Conservation (phyloP, 2,113 vertebrate genomes). For the Cynoglossus semilaevis region DNA sequence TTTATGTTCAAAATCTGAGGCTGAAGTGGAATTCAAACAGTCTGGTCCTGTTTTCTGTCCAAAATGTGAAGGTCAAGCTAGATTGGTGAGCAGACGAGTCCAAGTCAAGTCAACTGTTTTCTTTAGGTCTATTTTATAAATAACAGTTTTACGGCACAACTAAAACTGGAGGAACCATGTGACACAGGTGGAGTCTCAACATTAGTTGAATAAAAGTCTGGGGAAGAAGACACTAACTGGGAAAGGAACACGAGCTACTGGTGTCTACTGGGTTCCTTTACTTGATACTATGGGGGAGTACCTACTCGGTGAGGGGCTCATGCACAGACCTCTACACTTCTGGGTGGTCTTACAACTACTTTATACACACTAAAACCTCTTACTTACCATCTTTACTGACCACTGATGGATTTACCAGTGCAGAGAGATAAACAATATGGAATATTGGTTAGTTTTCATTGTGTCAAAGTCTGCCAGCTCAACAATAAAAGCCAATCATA, state of each 20-base stretch:
- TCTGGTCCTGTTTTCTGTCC: no score
- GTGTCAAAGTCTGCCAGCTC: background rate
- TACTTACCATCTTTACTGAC: constrained; percentile 94
- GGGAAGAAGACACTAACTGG: constrained; percentile 4
- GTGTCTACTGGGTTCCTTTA: constrained; percentile 23
- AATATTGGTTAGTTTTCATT: constrained; percentile 55
- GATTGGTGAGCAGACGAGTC: no score
- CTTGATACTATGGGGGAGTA: constrained; percentile 9
- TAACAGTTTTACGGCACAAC: no score
- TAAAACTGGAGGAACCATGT: background rate
- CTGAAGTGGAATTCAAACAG: no score
- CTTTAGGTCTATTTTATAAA: no score
- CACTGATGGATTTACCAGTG: constrained; percentile 80
- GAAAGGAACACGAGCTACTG: background rate
- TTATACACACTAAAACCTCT: constrained; percentile 30
- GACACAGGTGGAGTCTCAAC: no score
- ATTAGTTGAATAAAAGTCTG: background rate
- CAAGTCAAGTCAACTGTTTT: no score
- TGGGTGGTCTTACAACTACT: constrained; percentile 13
- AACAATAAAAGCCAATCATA: background rate
- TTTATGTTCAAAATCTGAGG: no score
- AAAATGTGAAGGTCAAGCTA: no score
- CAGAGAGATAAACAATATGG: constrained; percentile 70
- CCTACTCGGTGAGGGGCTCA: constrained; percentile 14
- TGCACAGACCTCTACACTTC: constrained; percentile 4